Conservation (phyloP, 53 echinoderm and acorn worm genomes). For the Mesocentrotus franciscanus region DNA sequence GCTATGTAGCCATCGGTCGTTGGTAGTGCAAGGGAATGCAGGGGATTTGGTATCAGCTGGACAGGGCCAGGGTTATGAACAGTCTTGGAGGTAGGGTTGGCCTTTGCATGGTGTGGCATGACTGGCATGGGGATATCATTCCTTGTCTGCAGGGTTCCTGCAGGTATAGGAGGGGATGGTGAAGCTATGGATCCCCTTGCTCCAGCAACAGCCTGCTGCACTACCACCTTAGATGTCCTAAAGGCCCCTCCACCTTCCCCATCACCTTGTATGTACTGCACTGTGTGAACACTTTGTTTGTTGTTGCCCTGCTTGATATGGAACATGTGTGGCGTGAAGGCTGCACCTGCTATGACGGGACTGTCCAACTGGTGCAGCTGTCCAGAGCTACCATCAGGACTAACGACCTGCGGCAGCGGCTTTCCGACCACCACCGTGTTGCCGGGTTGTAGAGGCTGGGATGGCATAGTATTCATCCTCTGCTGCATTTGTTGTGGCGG, state of each 20-base stretch:
- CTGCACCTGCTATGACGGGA: constrained; percentile 10
- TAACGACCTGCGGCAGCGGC: constrained; percentile 56
- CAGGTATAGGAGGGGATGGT: constrained; percentile 62
- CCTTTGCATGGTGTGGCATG: neutral
- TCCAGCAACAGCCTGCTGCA: constrained; percentile 39
- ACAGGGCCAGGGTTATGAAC: constrained; percentile 34
- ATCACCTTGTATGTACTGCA: constrained; percentile 65
- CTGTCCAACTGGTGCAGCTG: constrained; percentile 58
- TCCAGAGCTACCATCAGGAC: constrained; percentile 49
- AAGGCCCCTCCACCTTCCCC: constrained; percentile 48
- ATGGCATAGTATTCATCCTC: neutral
- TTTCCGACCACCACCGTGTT: constrained; percentile 45
- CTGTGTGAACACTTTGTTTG: constrained; percentile 62
- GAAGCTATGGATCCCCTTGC: constrained; percentile 40
- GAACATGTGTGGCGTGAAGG: constrained; percentile 53
- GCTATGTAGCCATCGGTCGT: constrained; percentile 63
- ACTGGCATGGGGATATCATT: constrained; percentile 16
- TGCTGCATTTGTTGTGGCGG: constrained; percentile 37
- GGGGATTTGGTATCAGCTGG: constrained; percentile 56
- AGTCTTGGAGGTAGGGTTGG: constrained; percentile 47
- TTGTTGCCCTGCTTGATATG: constrained; percentile 53
- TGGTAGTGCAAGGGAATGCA: constrained; percentile 51
- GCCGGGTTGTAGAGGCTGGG: constrained; percentile 28
- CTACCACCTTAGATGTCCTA: constrained; percentile 54
- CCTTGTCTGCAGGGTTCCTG: constrained; percentile 56